Conservation (phyloP, 2,797 vertebrate genomes). For the Enteromius afrohamiltoni region DNA sequence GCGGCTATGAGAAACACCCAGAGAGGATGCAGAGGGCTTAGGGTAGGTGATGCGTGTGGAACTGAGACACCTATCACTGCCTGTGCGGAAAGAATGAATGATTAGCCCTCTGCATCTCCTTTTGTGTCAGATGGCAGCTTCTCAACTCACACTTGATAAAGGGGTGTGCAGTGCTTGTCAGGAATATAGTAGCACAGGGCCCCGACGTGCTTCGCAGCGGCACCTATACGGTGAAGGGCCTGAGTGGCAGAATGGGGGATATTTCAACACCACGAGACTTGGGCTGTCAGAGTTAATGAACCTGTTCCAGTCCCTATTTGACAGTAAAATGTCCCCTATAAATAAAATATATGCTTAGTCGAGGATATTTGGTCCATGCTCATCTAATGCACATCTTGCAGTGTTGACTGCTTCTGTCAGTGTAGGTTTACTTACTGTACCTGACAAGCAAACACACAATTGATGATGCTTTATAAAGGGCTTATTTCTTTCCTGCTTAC, state of each 20-base stretch:
- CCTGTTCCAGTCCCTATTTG: background rate
- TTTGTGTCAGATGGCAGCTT: constrained; percentile 56
- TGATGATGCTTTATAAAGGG: background rate
- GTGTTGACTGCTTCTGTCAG: constrained; percentile 44
- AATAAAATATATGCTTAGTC: constrained; percentile 24
- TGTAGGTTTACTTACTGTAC: constrained; percentile 24
- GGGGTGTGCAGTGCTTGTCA: constrained; percentile 42
- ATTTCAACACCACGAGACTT: constrained; percentile 21
- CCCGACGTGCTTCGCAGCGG: constrained; percentile 23
- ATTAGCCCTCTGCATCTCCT: constrained; percentile 42
- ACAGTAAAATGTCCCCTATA: background rate
- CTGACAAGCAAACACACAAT: background rate
- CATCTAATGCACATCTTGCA: constrained; percentile 37
- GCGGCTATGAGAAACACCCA: constrained; percentile 16
- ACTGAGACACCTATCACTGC: constrained; percentile 27
- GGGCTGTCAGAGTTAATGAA: constrained; percentile 5
- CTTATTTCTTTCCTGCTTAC: background rate
- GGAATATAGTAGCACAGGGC: constrained; percentile 22
- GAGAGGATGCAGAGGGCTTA: constrained; percentile 31
- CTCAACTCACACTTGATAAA: constrained; percentile 62
- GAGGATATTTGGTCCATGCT: background rate
- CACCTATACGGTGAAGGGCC: constrained; percentile 38
- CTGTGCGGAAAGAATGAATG: constrained; percentile 58
- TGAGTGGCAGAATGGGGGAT: constrained; percentile 18
- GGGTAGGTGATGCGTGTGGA: constrained; percentile 27